Conservation (phyloP, 2,888 invertebrate species). For the Idaea aversata region DNA sequence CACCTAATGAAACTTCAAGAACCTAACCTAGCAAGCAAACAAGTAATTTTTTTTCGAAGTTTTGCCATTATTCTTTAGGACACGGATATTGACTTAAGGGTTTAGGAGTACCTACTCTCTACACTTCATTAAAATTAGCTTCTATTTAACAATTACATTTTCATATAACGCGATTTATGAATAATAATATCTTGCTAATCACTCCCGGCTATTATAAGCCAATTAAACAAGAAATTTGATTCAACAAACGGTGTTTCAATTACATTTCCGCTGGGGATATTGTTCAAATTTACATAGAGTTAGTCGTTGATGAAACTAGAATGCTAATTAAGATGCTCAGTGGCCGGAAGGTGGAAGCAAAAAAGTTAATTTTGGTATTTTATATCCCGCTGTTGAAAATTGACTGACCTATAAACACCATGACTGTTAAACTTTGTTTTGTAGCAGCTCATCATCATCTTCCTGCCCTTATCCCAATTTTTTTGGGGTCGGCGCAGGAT, state of each 20-base stretch:
- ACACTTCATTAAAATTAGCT: background rate
- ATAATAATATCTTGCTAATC: background rate
- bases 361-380: background rate
- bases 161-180: constrained; percentile 6
- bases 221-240: constrained; percentile 21
- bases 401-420: background rate
- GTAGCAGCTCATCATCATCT: too few relatives aligned
- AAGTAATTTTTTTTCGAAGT: too few relatives aligned
- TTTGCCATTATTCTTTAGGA: too few relatives aligned
- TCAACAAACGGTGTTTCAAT: constrained; percentile 23
- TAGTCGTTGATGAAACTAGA: constrained; percentile 21
- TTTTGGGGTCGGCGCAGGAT: too few relatives aligned
- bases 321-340: constrained; percentile 20
- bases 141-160: constrained; percentile 2
- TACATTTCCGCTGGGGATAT: constrained; percentile 31
- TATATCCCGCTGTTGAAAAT: background rate
- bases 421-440: background rate
- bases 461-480: too few relatives aligned
- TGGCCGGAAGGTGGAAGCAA: constrained; percentile 20
- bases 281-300: constrained; percentile 37
- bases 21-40: too few relatives aligned
- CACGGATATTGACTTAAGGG: too few relatives aligned
- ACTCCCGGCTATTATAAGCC: constrained; percentile 12
- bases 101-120: background rate
- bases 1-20: too few relatives aligned